Base-by-base conservation (phyloP, 2,113 vertebrate species). In the Eupsittula cactorum region DNA sequence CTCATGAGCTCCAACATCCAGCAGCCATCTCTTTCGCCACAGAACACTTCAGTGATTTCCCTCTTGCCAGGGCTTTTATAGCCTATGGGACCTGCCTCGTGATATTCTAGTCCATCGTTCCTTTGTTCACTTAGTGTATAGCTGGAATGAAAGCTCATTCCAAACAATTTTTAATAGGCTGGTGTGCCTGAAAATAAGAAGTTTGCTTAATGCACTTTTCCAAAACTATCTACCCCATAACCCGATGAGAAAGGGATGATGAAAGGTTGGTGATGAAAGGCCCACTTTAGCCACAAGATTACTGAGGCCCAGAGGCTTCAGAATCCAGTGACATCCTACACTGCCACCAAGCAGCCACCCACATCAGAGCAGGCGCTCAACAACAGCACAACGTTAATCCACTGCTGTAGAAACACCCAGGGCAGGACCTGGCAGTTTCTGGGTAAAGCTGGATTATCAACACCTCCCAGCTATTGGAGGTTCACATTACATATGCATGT, bases 1-100 rank as follows among this genome's bases (percentile, higher is more conserved):
- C 35, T 33, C 12, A 1, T 0, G 3, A 47, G 10, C n/a, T 37
- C 39, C 17, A 1, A 3, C 3, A 1, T 2, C 4, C 57, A 64
- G 12, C 13, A 4, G 9, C 37, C 18, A 15, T 16, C 17, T 10
- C 57, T 24, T 15, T 16, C 31, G 19, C 27, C 31, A 41, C 19
- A 1, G 0, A 52, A 10, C 0, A 9, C 7, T 10, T 10, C 3
- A 14, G 6, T 0, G 0, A n/a, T 13, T 24, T 63, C 55, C 59
- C 49, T 50, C 35, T 1, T 2, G 7, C 14, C 55, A 13, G 5
- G 11, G 69, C 21, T 79, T 23, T 7, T 9, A 6, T 8, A 17
- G 46, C 33, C 4, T 0, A 4, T 0, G 1, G 11, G 4, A 52
- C 31, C 63, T 9, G 6, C 69, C 57, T 29, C 0, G 1, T 1